phyloP scores from a whole-genome alignment of 1,140 invertebrate genomes.

The Neoseiulus cucumeris region DNA sequence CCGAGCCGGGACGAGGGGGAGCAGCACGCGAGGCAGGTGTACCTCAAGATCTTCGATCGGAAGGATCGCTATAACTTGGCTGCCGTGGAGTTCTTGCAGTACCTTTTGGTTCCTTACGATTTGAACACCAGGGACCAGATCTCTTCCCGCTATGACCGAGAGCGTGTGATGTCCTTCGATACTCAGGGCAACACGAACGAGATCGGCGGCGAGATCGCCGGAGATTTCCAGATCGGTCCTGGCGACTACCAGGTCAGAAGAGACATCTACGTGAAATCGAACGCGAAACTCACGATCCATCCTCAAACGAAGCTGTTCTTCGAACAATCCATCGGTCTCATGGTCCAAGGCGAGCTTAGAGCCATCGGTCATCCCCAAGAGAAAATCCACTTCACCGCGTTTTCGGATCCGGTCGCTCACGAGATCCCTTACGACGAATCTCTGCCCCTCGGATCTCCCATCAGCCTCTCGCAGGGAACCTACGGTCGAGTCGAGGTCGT shows the following conservation, averaged over 20 bases:
- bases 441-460: neutral
- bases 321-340: conserved; percentile 78
- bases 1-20: conserved; percentile 37
- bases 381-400: conserved; percentile 9
- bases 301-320: conserved; percentile 61
- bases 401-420: neutral
- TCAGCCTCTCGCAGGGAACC: conserved; percentile 16
- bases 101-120: conserved; percentile 36
- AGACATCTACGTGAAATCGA: conserved; percentile 73
- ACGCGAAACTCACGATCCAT: conserved; percentile 52
- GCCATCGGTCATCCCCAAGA: conserved; percentile 17
- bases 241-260: conserved; percentile 61
- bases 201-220: conserved; percentile 72
- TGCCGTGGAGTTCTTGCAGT: conserved; percentile 63
- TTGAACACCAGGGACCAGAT: conserved; percentile 20
- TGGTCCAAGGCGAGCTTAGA: conserved; percentile 75
- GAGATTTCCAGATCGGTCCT: conserved; percentile 45
- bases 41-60: conserved; percentile 51
- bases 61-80: conserved; percentile 80
- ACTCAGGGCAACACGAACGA: conserved; percentile 21
- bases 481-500: conserved; percentile 39
- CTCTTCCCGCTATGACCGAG: conserved; percentile 21
- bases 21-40: conserved; percentile 38
- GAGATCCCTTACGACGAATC: neutral
- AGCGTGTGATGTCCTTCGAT: conserved; percentile 19